Percentiles rank a stretch among this genome's conserved stretches.
Evolutionary conservation across 2,797 vertebrate species (phyloP).

Genomic region (Tokudaia muenninki): DNA sequence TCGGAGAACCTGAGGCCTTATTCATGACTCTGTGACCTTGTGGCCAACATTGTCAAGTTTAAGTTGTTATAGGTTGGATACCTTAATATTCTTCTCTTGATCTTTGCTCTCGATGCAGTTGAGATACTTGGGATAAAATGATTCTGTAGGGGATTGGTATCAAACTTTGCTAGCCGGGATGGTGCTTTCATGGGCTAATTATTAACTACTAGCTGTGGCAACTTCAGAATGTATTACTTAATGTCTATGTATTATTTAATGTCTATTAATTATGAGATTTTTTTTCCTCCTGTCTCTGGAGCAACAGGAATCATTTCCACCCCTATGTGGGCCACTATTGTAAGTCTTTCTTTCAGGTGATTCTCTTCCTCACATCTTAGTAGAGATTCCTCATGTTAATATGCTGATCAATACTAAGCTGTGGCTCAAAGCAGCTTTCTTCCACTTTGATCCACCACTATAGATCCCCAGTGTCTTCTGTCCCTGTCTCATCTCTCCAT

Average conservation of each 20-base stretch:
- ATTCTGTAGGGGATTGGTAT: constrained; percentile 18
- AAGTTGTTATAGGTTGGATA: not conserved
- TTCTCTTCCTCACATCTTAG: not conserved
- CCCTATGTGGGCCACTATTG: not conserved
- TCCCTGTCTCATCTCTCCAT: not conserved
- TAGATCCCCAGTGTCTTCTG: not conserved
- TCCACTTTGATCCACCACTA: not conserved
- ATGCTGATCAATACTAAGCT: not conserved
- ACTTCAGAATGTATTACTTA: not conserved
- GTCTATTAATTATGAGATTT: not conserved
- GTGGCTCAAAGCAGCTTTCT: not conserved
- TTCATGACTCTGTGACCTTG: not conserved
- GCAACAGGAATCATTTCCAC: not conserved
- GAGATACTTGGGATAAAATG: not conserved
- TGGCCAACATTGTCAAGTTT: constrained; percentile 25
- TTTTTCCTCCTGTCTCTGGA: not conserved
- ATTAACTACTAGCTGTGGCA: not conserved
- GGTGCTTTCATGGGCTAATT: not conserved
- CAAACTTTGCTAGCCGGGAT: not conserved
- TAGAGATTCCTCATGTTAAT: not conserved
- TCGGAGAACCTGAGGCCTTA: not conserved
- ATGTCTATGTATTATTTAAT: not conserved
- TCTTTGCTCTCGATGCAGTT: not conserved
- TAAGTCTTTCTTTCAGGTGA: not conserved
- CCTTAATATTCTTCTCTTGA: constrained; percentile 25